These are phyloP conservation scores for Aleiodes sp. DNA, from an alignment of 1,140 invertebrate species.

Conservation along the genomic window DNA sequence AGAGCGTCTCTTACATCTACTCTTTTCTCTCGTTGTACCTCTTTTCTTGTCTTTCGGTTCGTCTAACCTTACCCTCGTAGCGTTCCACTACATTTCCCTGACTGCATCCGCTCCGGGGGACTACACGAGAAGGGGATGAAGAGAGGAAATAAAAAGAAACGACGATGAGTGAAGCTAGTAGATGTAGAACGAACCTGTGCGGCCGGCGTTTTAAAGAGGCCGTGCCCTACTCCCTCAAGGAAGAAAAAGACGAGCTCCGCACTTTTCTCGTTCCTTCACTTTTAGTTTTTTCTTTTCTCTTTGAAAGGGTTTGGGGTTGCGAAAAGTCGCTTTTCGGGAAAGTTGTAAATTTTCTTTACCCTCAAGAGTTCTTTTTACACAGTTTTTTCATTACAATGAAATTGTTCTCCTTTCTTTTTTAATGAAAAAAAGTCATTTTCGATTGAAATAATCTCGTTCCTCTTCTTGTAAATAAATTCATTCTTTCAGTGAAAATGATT, in stretches of 20 bases:
- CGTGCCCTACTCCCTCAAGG: conserved; percentile 18
- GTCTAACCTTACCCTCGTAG: conserved; percentile 19
- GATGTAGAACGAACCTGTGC: conserved; percentile 19
- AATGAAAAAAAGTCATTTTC: too few species aligned
- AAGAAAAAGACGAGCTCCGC: neutral
- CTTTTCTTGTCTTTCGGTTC: conserved; percentile 6
- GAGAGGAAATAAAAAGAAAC: conserved; percentile 22
- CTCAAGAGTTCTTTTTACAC: too few species aligned
- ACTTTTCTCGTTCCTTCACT: conserved; percentile 9
- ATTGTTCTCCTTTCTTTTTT: too few species aligned
- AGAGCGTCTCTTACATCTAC: conserved; percentile 10
- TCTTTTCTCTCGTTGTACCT: neutral
- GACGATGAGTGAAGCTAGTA: conserved; percentile 15
- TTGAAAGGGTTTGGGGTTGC: neutral
- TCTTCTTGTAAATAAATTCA: too few species aligned
- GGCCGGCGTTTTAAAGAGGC: conserved; percentile 32
- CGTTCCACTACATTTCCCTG: conserved; percentile 56
- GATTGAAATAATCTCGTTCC: too few species aligned
- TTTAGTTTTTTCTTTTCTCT: neutral
- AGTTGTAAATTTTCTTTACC: too few species aligned
- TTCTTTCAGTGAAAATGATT: too few species aligned
- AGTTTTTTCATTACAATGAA: too few species aligned
- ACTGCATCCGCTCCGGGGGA: conserved; percentile 46
- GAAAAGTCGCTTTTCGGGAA: neutral
- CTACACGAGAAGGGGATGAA: conserved; percentile 6